Evolutionary conservation across 2,888 invertebrate species (phyloP).

Genomic region (Sinopyrophorus schimmeli): DNA sequence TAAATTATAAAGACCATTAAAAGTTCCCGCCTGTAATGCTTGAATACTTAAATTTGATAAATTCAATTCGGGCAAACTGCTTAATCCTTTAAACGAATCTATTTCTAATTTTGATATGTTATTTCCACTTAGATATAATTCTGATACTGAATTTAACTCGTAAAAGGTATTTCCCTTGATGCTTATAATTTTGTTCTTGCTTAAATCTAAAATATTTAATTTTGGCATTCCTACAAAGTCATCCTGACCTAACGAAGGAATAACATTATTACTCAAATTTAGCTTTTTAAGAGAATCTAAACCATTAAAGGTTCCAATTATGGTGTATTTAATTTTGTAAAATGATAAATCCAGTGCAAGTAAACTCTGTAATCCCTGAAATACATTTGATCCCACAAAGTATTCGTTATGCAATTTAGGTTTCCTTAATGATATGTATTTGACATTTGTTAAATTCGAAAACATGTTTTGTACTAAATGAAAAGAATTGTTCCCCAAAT

Average conservation of each 20-base stretch:
- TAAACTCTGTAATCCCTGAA: constrained; percentile 2
- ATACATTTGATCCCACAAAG: background rate
- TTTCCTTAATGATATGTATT: no score
- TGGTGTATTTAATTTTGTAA: background rate
- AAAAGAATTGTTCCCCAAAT: background rate
- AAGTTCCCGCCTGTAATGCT: background rate
- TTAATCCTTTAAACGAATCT: constrained; percentile 43
- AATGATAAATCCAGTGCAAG: background rate
- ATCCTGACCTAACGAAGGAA: constrained; percentile 21
- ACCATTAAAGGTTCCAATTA: constrained; percentile 10
- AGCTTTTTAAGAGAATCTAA: constrained; percentile 5
- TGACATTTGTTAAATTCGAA: background rate
- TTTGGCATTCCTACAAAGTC: constrained; percentile 42
- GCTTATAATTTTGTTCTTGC: constrained; percentile 36
- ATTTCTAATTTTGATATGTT: constrained; percentile 39
- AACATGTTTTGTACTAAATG: background rate
- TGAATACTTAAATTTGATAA: constrained; percentile 36
- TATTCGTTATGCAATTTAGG: background rate
- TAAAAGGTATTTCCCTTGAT: constrained; percentile 8
- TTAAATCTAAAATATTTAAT: constrained; percentile 44
- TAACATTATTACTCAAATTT: constrained; percentile 35
- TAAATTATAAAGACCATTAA: constrained; percentile 1
- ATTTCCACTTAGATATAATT: constrained; percentile 45
- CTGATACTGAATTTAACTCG: constrained; percentile 24
- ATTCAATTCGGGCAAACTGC: constrained; percentile 45